Evolutionary conservation across 1,140 invertebrate genomes (phyloP).

Genomic region (Panulirus ornatus): DNA sequence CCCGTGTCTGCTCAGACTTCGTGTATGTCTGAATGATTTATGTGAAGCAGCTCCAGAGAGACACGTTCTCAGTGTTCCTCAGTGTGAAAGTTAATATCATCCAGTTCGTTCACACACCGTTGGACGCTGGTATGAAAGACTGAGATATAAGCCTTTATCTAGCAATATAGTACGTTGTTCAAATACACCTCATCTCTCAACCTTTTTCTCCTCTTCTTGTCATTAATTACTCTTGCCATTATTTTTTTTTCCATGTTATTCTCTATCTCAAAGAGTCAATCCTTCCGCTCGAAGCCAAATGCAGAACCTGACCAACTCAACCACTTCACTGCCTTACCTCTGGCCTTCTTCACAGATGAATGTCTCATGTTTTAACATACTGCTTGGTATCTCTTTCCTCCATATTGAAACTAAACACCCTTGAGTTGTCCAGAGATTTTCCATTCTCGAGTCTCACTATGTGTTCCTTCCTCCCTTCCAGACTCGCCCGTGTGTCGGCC

Average conservation of each 20-base stretch:
- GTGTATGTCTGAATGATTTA: not conserved
- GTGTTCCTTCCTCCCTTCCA: slow-evolving; percentile 77
- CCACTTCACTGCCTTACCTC: not conserved
- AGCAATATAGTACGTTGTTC: not conserved
- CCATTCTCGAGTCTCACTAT: not conserved
- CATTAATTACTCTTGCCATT: not conserved
- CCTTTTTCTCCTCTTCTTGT: not conserved
- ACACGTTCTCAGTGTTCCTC: not conserved
- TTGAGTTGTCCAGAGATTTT: not conserved
- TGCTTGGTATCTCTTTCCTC: not conserved
- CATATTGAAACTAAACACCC: not conserved
- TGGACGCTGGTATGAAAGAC: not conserved
- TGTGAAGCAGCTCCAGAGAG: not conserved
- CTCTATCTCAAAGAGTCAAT: not conserved
- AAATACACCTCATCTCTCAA: not conserved
- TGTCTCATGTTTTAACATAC: not conserved
- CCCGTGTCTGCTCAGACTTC: not conserved
- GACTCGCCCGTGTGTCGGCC: slow-evolving; percentile 90
- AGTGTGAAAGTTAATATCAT: not conserved
- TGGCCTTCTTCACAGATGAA: not conserved
- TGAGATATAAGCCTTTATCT: not conserved
- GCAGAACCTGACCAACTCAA: not conserved
- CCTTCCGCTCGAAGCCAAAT: not conserved
- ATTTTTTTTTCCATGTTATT: not conserved
- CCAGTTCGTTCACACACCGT: not conserved